phyloP scores from a whole-genome alignment of 2,888 invertebrate genomes.

The Dicyrtomina minuta region DNA sequence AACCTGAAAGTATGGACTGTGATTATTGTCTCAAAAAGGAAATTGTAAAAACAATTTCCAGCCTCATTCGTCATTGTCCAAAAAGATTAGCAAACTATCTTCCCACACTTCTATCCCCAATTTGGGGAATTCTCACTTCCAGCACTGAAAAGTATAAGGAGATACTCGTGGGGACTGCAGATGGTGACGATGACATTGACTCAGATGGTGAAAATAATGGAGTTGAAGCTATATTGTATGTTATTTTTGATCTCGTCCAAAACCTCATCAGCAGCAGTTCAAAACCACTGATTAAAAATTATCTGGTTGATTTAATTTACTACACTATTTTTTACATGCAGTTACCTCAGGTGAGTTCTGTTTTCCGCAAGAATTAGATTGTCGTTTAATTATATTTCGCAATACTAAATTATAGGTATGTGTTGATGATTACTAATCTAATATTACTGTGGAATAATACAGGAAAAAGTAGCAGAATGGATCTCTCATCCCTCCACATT shows the following conservation, averaged over 20 bases:
- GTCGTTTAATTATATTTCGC: background rate
- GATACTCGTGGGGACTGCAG: conserved; percentile 64
- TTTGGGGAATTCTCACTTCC: conserved; percentile 69
- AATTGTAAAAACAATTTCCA: conserved; percentile 49
- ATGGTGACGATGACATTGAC: conserved; percentile 63
- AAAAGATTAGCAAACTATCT: conserved; percentile 65
- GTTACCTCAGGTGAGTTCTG: conserved; percentile 60
- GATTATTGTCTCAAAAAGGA: conserved; percentile 42
- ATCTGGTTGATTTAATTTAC: conserved; percentile 59
- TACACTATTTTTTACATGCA: conserved; percentile 61
- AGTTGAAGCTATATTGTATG: conserved; percentile 59
- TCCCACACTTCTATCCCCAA: conserved; percentile 65
- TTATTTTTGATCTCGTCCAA: conserved; percentile 61
- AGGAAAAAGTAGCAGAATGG: conserved; percentile 57
- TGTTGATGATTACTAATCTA: background rate
- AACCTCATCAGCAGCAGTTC: conserved; percentile 56
- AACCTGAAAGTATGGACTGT: conserved; percentile 16
- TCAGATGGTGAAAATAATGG: conserved; percentile 63
- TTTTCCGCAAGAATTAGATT: too few relatives aligned
- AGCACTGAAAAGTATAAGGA: conserved; percentile 68
- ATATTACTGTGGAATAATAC: conserved; percentile 44
- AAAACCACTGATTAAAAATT: conserved; percentile 56
- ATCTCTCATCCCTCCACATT: conserved; percentile 59
- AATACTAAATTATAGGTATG: background rate
- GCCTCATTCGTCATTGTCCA: conserved; percentile 63